These are phyloP conservation scores for Drosophila paranaensis DNA, from an alignment of 2,888 invertebrate genomes.

Conservation along the genomic window DNA sequence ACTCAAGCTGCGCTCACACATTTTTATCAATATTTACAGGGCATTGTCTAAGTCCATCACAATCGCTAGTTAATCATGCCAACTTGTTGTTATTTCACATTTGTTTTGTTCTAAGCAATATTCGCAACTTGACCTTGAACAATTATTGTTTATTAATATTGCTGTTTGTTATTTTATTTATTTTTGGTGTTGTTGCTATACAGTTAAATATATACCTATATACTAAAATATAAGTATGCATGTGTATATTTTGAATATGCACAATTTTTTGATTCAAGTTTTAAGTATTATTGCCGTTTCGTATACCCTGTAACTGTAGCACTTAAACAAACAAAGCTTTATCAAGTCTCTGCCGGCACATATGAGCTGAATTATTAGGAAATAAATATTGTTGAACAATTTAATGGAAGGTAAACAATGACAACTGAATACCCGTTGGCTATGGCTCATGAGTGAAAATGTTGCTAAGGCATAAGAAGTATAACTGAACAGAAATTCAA, in stretches of 20 bases:
- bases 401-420: neutral
- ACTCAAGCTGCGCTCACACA: neutral
- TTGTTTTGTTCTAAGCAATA: conserved; percentile 68
- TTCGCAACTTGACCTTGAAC: conserved; percentile 67
- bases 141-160: conserved; percentile 75
- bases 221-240: neutral
- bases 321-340: neutral
- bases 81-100: conserved; percentile 47
- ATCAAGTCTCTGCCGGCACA: neutral
- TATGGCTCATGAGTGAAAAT: too few species aligned
- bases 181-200: conserved; percentile 14
- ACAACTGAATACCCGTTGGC: neutral
- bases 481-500: neutral
- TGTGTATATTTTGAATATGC: neutral
- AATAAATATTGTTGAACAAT: neutral
- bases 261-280: conserved; percentile 12
- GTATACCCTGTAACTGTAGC: conserved; percentile 12
- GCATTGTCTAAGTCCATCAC: conserved; percentile 6
- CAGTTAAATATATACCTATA: neutral
- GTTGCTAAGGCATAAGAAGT: too few species aligned
- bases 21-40: neutral
- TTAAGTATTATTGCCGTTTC: conserved; percentile 22
- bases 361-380: neutral
- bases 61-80: neutral
- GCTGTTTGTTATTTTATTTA: conserved; percentile 31